Evolutionary conservation across 2,113 vertebrate genomes (phyloP), one percentile per base, ranked within the genome.

Genomic region (Apodemus speciosus): DNA sequence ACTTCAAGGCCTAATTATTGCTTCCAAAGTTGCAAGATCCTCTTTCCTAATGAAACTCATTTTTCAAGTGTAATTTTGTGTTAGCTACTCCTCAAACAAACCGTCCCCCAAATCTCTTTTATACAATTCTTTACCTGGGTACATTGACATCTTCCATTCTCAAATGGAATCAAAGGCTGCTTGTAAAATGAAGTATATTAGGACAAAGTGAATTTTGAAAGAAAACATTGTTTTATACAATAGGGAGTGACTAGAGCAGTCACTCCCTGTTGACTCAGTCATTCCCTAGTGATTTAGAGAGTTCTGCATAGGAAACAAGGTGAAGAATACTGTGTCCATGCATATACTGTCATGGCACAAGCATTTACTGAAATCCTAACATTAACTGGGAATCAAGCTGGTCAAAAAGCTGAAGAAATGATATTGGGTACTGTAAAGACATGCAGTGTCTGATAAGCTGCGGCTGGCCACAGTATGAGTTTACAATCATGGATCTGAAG

Each of bases 401-500:
- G 83, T 38, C 32, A 53, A 21, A 66, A 38, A 62, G 38, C 32
- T 4, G 5, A 92, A 62, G 27, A 30, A 69, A 49, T 58, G 32
- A 9, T 60, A 11, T 30, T 60, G 56, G n/a, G n/a, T 9, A 81
- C 16, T 25, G n/a, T 60, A 81, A 62, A 58, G 46, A 4, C 35
- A 11, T 0, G 10, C 1, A 32, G 30, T 38, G 14, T n/a, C 49
- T 51, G 75, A 51, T 43, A 38, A 76, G 30, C 30, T 83, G 4
- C 27, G 53, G 58, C 72, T 76, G 64, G 73, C 40, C 23, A 14
- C 6, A 6, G n/a, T 32, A 0, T 0, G 11, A 90, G 72, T 51
- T 30, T 21, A 4, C 75, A 6, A 20, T 0, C 0, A 9, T 62
- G 60, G 9, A 25, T 62, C 8, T 62, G 15, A 62, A 62, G 7